phyloP scores from a whole-genome alignment of 2,888 invertebrate species.

The Andricus quercusramuli region DNA sequence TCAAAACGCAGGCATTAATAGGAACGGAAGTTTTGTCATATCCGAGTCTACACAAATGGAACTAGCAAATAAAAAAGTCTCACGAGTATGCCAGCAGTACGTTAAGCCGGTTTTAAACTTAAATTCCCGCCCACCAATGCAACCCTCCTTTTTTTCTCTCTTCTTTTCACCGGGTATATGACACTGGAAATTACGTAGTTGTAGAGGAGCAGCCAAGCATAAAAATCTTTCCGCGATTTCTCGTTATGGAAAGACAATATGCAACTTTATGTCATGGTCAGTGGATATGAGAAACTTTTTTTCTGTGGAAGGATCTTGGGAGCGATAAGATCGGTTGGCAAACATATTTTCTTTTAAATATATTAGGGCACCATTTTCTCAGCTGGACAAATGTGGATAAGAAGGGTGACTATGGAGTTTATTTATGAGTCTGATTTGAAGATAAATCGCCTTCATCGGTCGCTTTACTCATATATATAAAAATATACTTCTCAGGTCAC shows the following conservation, averaged over 20 bases:
- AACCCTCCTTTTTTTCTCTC: background rate
- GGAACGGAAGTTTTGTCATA: conserved; percentile 28
- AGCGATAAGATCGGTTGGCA: background rate
- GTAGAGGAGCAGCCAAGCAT: background rate
- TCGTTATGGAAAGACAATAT: conserved; percentile 26
- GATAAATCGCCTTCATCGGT: background rate
- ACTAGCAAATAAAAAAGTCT: conserved; percentile 23
- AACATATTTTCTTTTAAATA: conserved; percentile 6
- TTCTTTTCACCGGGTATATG: background rate
- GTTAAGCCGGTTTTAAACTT: conserved; percentile 36
- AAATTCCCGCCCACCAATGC: conserved; percentile 25
- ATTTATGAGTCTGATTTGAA: background rate
- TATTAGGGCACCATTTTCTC: background rate
- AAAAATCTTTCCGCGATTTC: conserved; percentile 4
- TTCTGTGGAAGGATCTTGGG: background rate
- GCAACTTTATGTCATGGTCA: background rate
- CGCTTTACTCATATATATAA: background rate
- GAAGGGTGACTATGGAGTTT: background rate
- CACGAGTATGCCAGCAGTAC: conserved; percentile 1
- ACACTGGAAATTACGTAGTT: background rate
- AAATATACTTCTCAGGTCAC: background rate
- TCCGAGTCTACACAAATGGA: conserved; percentile 22
- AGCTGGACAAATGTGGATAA: conserved; percentile 8
- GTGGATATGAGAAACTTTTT: background rate
- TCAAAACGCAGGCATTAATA: conserved; percentile 16